Evolutionary conservation across 2,888 invertebrate genomes (phyloP), one percentile per base, ranked within the genome.

Genomic region (Amiota communis): DNA sequence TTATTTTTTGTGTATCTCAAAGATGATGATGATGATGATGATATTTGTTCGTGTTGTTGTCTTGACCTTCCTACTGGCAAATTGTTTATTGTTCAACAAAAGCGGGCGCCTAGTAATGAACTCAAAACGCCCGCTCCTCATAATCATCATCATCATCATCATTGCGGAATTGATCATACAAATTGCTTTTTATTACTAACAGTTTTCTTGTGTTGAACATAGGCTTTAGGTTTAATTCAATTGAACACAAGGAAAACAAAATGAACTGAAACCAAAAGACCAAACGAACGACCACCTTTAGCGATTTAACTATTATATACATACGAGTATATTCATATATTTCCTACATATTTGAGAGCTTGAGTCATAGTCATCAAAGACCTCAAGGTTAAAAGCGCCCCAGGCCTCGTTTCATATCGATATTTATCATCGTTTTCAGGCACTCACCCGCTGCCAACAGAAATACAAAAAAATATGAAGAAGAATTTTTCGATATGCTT

Each of bases 291-390:
- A n/a, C n/a, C 53, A n/a, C 53, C 12, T 53, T 53, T 10, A 36
- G 36, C 3, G 36, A 36, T 36, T 36, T 6, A 36, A 36, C 36
- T 36, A 36, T 36, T 23, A 23, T 23, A 23, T 23, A 23, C 3
- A 1, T 23, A 23, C 3, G 23, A 2, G 3, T 23, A 3, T 23
- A 23, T 23, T 1, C 2, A 23, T 23, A 23, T 23, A 23, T 2
- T 36, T 36, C 6, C 8, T 36, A 36, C 36, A n/a, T n/a, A 53
- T 63, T 63, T 63, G 36, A 36, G 15, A 73, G 64, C 73, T 74
- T 82, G 83, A 83, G 82, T 83, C 82, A 85, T 79, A 78, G 85
- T 85, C 82, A 83, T 83, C 82, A 83, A 83, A 85, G 85, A 83
- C 82, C 82, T 83, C 82, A 83, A 83, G 82, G 82, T 83, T 84